Base-by-base conservation (phyloP, 2,113 vertebrate genomes). In the Furnarius figulus region DNA sequence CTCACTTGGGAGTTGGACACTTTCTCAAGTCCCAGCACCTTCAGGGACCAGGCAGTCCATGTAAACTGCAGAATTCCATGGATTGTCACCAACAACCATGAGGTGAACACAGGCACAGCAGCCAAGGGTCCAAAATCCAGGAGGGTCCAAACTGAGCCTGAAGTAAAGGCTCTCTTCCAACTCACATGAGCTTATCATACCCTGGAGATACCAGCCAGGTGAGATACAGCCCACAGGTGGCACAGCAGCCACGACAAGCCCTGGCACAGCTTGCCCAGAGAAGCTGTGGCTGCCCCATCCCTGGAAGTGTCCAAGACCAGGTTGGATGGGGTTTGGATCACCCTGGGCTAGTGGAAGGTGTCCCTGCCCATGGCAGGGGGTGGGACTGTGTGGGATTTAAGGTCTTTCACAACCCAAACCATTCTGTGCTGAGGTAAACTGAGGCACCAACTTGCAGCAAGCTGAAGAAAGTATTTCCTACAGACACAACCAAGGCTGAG, bases 261-360 rank as follows among this genome's bases (percentile, higher is more conserved):
- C 58, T 31, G 59, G 58, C 24, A 65, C 50, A 30, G 13, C 30
- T 5, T 67, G 25, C 3, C 52, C 84, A 76, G 53, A 31, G 62
- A 0, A 58, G 30, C 44, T 42, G 61, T 2, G 58, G 58, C 25
- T 56, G 49, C 6, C 4, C 50, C 59, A 37, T 28, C 52, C 27
- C 37, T 89, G 77, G 37, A 0, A 52, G 23, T 28, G 61, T 0
- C 39, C 77, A n/a, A 52, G 52, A 12, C 23, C 68, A 24, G 33
- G 8, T 0, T 81, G 67, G 86, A 58, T 0, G 0, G 42, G 14
- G 27, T 8, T 73, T 73, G 44, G 52, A 52, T 37, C 33, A 35
- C 0, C 27, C 44, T 73, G 59, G 52, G 12, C 18, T 0, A 1
- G 9, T 20, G 27, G 44, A 0, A 67, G 3, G 3, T 59, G 21